Base-by-base conservation (phyloP, 2,888 invertebrate species). In the Melieria picta region DNA sequence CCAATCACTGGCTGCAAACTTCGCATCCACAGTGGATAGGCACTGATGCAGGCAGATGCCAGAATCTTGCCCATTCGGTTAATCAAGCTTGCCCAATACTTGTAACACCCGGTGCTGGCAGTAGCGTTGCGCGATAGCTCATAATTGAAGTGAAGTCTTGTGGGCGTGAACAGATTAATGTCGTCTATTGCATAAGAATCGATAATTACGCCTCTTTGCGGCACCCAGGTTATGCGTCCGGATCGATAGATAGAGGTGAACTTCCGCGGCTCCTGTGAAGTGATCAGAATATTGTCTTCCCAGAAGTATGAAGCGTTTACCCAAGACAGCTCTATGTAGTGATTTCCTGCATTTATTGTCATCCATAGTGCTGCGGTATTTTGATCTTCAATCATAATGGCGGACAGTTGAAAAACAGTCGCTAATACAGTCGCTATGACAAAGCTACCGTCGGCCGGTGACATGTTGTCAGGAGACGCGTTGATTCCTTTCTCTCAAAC, bases 1-100 rank as follows among this genome's bases (percentile, higher is more conserved):
- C 88, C 89, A n/a, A 91, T 80, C 46, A 82, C 80, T 1, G 82
- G 74, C 50, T 83, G 86, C 79, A 88, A 82, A 7, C 90, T 88
- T 48, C 84, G 83, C 91, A 91, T 91, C 91, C 91, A 91, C 46
- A 83, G 88, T 1, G 91, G 90, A 75, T 88, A 85, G 1, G 89
- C 89, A 30, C 85, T 83, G 1, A 90, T 77, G 74, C 91, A 91
- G 58, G 87, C 86, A 45, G 82, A 83, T 56, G 84, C 82, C 46
- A 87, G 75, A 42, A 88, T 83, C 0, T 65, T 74, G 0, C 84
- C 85, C 47, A 81, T 77, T 11, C 78, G 78, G 73, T 81, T 76
- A 4, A 87, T 79, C 76, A 86, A 87, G 62, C 83, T 83, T 10
- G 84, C 84, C 87, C 87, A 87, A 75, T 80, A 87, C 57, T 85